These are phyloP conservation scores for Bimastos eiseni DNA, from an alignment of 2,888 invertebrate species.

Conservation along the genomic window DNA sequence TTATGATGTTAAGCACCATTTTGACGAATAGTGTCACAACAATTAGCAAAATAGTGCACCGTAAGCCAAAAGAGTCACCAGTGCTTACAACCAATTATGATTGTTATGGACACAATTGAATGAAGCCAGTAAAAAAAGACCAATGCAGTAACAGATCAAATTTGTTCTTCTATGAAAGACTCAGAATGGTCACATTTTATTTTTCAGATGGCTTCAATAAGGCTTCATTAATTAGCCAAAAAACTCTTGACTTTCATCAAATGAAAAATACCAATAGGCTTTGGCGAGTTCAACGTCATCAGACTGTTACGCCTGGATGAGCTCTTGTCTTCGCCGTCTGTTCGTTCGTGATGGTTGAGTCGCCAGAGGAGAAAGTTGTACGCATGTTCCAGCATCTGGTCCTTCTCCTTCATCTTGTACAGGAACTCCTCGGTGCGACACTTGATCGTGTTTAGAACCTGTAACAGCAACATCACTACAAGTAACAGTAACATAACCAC, in stretches of 20 bases:
- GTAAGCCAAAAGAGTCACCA: no score
- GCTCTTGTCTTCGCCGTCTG: conserved; percentile 30
- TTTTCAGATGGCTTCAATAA: background rate
- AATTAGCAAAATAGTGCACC: no score
- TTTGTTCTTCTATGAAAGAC: no score
- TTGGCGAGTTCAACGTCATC: background rate
- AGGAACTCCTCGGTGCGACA: conserved; percentile 79
- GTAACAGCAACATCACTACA: conserved; percentile 35
- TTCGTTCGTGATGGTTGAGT: conserved; percentile 35
- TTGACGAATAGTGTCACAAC: no score
- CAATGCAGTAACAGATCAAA: no score
- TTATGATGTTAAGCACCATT: no score
- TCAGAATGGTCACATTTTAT: background rate
- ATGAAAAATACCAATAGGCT: background rate
- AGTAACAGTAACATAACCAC: no score
- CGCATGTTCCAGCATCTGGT: conserved; percentile 76
- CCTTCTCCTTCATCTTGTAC: conserved; percentile 62
- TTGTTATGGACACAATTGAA: no score
- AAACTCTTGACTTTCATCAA: no score
- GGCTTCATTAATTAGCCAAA: background rate
- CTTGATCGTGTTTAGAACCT: conserved; percentile 79
- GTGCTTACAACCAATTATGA: no score
- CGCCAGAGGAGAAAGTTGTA: conserved; percentile 70
- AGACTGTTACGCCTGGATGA: background rate
- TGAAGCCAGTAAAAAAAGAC: no score